phyloP scores from a whole-genome alignment of 1,140 invertebrate species.

The Teleopsis dalmanni region DNA sequence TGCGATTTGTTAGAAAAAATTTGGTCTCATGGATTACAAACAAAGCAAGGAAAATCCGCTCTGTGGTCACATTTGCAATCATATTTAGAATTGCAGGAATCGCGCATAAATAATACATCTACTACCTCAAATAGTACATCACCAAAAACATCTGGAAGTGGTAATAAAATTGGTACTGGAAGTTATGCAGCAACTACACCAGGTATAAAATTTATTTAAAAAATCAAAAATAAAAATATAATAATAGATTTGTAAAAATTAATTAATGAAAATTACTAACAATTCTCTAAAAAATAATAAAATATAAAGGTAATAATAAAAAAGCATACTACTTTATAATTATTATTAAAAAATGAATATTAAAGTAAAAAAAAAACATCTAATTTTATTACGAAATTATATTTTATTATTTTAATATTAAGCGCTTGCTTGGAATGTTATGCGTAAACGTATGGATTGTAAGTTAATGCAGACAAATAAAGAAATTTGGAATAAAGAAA shows the following conservation, averaged over 20 bases:
- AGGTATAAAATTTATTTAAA: conserved; percentile 51
- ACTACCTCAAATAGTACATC: conserved; percentile 12
- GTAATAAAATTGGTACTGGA: conserved; percentile 22
- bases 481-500: not conserved
- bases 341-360: too few relatives aligned
- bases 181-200: conserved; percentile 49
- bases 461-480: too few relatives aligned
- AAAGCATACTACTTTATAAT: too few relatives aligned
- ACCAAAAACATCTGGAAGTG: conserved; percentile 18
- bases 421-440: conserved; percentile 84
- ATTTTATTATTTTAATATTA: conserved; percentile 23
- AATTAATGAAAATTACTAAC: not conserved
- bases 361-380: too few relatives aligned
- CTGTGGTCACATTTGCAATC: conserved; percentile 88
- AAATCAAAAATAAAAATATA: not conserved
- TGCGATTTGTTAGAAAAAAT: conserved; percentile 96
- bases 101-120: conserved; percentile 55
- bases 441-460: conserved; percentile 83
- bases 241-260: not conserved
- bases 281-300: conserved; percentile 2
- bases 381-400: too few relatives aligned
- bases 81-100: conserved; percentile 82
- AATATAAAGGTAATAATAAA: too few relatives aligned
- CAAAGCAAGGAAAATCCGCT: conserved; percentile 91
- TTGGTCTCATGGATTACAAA: conserved; percentile 95